These are phyloP conservation scores for Amblyteles armatorius DNA, from an alignment of 2,888 invertebrate genomes.

Conservation along the genomic window DNA sequence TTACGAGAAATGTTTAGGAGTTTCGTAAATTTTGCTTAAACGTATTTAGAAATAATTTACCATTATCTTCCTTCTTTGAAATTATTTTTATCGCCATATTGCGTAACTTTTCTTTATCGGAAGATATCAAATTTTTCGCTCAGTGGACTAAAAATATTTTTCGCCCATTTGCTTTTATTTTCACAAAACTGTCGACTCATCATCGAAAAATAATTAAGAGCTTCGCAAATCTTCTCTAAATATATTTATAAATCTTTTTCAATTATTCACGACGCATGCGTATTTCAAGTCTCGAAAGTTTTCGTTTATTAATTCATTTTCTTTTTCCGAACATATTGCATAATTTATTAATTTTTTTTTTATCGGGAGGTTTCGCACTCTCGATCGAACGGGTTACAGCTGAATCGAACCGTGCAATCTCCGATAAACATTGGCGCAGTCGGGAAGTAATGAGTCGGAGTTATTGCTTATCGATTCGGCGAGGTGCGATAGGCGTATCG, in stretches of 20 bases:
- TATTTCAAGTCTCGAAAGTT: not conserved
- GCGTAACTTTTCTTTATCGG: no score
- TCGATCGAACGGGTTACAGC: not conserved
- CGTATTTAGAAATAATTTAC: no score
- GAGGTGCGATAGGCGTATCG: not conserved
- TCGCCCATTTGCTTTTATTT: no score
- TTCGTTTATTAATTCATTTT: not conserved
- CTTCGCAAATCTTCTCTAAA: no score
- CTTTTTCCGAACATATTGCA: not conserved
- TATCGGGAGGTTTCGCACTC: not conserved
- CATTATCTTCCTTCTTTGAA: no score
- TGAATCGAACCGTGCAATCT: slow-evolving; percentile 28
- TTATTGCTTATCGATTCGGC: slow-evolving; percentile 43
- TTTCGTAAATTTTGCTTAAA: no score
- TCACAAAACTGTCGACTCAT: no score
- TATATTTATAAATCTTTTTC: not conserved
- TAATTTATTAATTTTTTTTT: not conserved
- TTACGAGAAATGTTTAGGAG: no score
- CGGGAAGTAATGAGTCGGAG: not conserved
- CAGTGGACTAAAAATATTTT: no score
- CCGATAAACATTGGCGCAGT: not conserved
- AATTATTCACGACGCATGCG: not conserved
- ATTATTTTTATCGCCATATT: no score
- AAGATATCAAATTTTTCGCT: no score
- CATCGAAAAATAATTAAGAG: no score